Evolutionary conservation across 2,888 invertebrate genomes (phyloP).

Genomic region (Artemia sp.): DNA sequence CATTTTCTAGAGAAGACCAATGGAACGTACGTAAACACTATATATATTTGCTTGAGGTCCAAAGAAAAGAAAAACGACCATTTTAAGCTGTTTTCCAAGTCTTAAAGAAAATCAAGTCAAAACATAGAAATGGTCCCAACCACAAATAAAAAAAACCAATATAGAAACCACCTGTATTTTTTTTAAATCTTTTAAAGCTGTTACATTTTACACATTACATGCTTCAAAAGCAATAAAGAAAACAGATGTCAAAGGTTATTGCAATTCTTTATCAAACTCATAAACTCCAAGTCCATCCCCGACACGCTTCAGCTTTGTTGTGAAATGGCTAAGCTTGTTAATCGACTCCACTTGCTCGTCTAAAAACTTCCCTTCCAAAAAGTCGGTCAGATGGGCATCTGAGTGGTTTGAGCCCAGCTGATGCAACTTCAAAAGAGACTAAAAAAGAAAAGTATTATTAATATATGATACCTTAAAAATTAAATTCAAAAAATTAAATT

Average conservation of each 20-base stretch:
- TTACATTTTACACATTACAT: no score
- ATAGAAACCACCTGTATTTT: no score
- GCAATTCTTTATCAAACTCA: conserved; percentile 39
- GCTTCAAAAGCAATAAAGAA: no score
- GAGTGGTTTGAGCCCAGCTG: conserved; percentile 34
- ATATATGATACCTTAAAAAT: background rate
- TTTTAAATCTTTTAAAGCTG: no score
- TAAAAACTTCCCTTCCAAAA: conserved; percentile 39
- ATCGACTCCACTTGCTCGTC: conserved; percentile 43
- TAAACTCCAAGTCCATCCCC: conserved; percentile 42
- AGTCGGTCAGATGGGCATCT: conserved; percentile 39
- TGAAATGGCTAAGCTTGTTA: conserved; percentile 41
- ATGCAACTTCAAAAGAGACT: conserved; percentile 35
- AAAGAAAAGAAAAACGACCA: no score
- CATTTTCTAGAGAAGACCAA: no score
- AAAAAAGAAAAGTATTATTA: conserved; percentile 25
- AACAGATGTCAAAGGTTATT: background rate
- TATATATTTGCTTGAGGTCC: no score
- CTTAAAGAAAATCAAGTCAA: no score
- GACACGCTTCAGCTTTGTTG: conserved; percentile 41
- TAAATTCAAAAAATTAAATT: background rate
- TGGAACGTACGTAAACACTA: no score
- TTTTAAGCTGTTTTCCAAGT: no score
- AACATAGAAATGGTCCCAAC: no score
- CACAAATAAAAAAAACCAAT: no score